Conservation (phyloP, 2,113 vertebrate genomes). For the Mystacornis crossleyi region DNA sequence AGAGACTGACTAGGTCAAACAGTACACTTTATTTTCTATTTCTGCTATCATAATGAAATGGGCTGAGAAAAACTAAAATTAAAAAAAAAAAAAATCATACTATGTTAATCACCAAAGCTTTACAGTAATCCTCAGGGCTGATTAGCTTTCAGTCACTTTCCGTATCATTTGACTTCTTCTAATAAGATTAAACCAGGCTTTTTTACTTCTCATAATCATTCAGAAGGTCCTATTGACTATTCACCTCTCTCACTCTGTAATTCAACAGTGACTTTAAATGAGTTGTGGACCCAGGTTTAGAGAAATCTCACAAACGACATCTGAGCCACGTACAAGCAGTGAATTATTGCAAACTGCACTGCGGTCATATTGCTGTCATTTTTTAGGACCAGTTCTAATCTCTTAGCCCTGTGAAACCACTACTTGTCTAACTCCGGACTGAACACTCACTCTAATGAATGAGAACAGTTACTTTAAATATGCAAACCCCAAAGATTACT, state of each 20-base stretch:
- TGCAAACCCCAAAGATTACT: neutral
- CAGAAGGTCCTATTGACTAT: slow-evolving; percentile 24
- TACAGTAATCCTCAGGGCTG: slow-evolving; percentile 3
- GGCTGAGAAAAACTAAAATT: neutral
- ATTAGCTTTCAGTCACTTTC: slow-evolving; percentile 48
- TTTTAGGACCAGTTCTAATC: neutral
- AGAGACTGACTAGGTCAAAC: neutral
- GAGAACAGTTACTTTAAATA: neutral
- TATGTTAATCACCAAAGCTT: neutral
- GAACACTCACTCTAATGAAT: neutral
- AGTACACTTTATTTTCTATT: neutral
- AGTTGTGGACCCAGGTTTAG: neutral
- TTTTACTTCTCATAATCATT: neutral
- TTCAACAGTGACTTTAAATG: neutral
- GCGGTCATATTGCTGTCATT: neutral
- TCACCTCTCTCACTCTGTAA: slow-evolving; percentile 12
- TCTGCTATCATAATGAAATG: neutral
- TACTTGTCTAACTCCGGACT: neutral
- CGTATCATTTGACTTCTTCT: neutral
- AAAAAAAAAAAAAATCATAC: neutral
- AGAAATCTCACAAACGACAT: neutral
- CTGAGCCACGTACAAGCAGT: neutral
- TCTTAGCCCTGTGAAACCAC: neutral
- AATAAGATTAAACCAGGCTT: slow-evolving; percentile 37
- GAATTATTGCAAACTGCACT: neutral